These are phyloP conservation scores for Harpegnathos saltator DNA, from an alignment of 1,140 invertebrate genomes.

Conservation along the genomic window DNA sequence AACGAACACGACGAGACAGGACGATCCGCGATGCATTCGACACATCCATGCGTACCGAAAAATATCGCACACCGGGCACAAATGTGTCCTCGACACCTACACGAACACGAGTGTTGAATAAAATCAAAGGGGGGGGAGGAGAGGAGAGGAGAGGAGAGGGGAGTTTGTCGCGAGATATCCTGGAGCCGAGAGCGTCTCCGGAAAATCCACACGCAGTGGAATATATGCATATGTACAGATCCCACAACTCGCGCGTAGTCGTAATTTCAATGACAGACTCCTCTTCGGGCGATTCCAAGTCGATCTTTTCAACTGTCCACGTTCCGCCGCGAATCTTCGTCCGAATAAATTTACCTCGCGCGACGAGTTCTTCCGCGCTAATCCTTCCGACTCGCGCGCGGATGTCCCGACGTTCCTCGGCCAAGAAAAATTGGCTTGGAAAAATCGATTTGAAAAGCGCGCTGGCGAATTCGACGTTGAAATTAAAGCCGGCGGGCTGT, in stretches of 20 bases:
- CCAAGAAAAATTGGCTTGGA: too few relatives aligned
- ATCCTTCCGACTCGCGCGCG: too few relatives aligned
- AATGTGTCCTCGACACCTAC: slow-evolving; percentile 14
- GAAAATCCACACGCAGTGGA: background rate
- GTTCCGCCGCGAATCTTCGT: too few relatives aligned
- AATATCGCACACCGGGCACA: background rate
- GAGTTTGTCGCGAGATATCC: background rate
- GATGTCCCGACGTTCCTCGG: too few relatives aligned
- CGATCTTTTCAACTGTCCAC: slow-evolving; percentile 6
- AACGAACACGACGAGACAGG: too few relatives aligned
- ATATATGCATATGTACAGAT: background rate
- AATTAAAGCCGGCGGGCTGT: background rate
- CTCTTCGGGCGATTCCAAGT: background rate
- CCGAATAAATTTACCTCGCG: too few relatives aligned
- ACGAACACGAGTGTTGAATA: slow-evolving; percentile 23
- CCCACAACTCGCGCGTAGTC: too few relatives aligned
- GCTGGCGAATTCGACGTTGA: background rate
- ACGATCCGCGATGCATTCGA: slow-evolving; percentile 24
- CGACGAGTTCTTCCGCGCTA: too few relatives aligned
- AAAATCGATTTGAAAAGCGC: background rate
- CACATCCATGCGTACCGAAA: slow-evolving; percentile 33
- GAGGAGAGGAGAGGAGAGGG: too few relatives aligned
- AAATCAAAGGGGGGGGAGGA: slow-evolving; percentile 22
- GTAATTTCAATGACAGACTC: background rate
- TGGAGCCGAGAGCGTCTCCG: background rate